Base-by-base conservation (phyloP, 2,113 vertebrate species). In the Lathamus discolor region DNA sequence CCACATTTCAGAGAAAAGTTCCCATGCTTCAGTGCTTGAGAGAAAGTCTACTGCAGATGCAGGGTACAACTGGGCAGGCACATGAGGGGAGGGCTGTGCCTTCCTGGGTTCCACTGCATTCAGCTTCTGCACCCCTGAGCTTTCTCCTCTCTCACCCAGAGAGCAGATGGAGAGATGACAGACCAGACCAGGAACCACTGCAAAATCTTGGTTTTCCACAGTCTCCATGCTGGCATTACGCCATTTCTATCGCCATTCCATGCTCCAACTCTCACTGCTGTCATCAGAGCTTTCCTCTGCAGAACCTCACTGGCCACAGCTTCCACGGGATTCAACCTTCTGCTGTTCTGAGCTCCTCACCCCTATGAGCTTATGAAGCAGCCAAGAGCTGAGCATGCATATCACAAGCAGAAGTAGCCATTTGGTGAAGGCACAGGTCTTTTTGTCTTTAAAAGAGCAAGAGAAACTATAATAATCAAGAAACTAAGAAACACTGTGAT, bases 61-160 rank as follows among this genome's bases (percentile, higher is more conserved):
- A 55, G 16, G 29, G 39, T 59, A 43, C 59, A 66, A 3, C 17
- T 11, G 20, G 24, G 16, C 27, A 46, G 33, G n/a, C 14, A 16
- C 4, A 3, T 5, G 3, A 0, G 0, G 31, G 57, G 23, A 48
- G 18, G 6, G 29, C 19, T 10, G 4, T 70, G 66, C 64, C 37
- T 69, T 64, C 52, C 28, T 23, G 5, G 8, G 14, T 39, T 68
- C 12, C 19, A 27, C 31, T 6, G 1, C 4, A 0, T 33, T 57
- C 0, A 0, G 11, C 29, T 86, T 35, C 43, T 66, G 27, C 41
- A 33, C 2, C 28, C 39, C 62, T 69, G 33, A 88, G 48, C 31
- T 35, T 87, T 66, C 44, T 90, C 19, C 35, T 69, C 41, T 79
- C 37, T 54, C 79, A 37, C 9, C 8, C 59, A 43, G 25, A 5